Percentiles rank a stretch among this genome's conserved stretches.
phyloP scores from a whole-genome alignment of 1,140 invertebrate genomes.

The Lordiphosa collinella region DNA sequence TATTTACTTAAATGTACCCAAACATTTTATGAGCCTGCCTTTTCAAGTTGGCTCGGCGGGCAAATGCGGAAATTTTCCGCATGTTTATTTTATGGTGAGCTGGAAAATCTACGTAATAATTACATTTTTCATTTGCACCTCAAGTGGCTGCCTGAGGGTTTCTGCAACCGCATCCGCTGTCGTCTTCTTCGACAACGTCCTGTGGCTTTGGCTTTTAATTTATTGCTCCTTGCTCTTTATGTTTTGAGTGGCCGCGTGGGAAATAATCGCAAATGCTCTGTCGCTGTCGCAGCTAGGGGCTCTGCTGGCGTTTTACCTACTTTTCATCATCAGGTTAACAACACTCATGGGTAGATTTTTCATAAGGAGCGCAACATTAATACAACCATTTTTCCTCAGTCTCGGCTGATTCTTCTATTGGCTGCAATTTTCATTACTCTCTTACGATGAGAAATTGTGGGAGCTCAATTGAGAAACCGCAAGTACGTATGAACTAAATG shows the following conservation, averaged over 20 bases:
- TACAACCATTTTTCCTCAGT: constrained; percentile 49
- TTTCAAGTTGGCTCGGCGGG: constrained; percentile 45
- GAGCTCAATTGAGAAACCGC: too few relatives aligned
- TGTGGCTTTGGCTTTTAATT: constrained; percentile 62
- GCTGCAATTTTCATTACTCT: not conserved
- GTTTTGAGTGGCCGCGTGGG: constrained; percentile 75
- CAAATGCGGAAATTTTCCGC: constrained; percentile 60
- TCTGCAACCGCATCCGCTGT: constrained; percentile 11
- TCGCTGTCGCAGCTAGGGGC: constrained; percentile 17
- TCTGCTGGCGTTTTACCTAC: constrained; percentile 49
- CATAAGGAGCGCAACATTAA: constrained; percentile 62
- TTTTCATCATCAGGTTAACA: constrained; percentile 78
- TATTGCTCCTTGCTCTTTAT: constrained; percentile 64
- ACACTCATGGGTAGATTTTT: constrained; percentile 76
- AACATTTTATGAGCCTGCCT: constrained; percentile 56
- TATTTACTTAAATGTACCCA: constrained; percentile 62
- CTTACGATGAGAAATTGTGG: too few relatives aligned
- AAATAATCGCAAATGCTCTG: constrained; percentile 78
- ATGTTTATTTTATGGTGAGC: constrained; percentile 61
- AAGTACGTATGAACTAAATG: too few relatives aligned
- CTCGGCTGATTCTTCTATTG: not conserved
- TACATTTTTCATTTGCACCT: constrained; percentile 77
- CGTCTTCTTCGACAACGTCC: constrained; percentile 24
- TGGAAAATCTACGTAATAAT: constrained; percentile 74
- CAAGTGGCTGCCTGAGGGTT: constrained; percentile 43